phyloP scores from a whole-genome alignment of 2,888 invertebrate genomes.

The Villa cingulata region DNA sequence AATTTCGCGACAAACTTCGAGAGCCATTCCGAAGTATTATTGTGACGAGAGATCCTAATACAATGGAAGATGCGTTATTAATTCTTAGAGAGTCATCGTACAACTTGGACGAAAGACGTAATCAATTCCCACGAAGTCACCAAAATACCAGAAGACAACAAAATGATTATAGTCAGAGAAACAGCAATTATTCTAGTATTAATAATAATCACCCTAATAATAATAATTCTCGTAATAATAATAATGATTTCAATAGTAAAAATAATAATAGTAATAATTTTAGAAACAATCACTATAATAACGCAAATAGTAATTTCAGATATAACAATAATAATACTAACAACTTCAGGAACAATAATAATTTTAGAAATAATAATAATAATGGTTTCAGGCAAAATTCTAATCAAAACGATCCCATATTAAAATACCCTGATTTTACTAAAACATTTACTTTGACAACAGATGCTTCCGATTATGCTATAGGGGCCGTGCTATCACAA shows the following conservation, averaged over 20 bases:
- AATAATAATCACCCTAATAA: too few species aligned
- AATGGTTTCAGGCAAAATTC: neutral
- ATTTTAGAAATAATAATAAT: neutral
- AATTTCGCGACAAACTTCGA: neutral
- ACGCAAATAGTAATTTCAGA: neutral
- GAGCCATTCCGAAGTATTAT: neutral
- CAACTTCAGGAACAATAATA: too few species aligned
- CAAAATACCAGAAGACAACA: too few species aligned
- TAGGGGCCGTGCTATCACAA: conserved; percentile 10
- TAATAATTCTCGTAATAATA: too few species aligned
- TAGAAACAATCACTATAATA: neutral
- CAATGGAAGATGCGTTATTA: neutral
- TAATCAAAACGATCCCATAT: conserved; percentile 5
- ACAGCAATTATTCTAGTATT: too few species aligned
- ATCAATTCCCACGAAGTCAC: too few species aligned
- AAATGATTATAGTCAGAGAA: too few species aligned
- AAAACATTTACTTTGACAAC: conserved; percentile 10
- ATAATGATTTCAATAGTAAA: neutral
- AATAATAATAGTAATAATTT: neutral
- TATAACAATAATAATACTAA: neutral
- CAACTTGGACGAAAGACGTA: neutral
- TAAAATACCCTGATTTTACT: conserved; percentile 7
- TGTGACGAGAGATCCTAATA: neutral
- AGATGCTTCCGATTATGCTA: conserved; percentile 8
- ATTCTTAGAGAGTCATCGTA: neutral